These are phyloP conservation scores for Pseudorectes ferrugineus DNA, from an alignment of 2,113 vertebrate genomes.

Conservation along the genomic window DNA sequence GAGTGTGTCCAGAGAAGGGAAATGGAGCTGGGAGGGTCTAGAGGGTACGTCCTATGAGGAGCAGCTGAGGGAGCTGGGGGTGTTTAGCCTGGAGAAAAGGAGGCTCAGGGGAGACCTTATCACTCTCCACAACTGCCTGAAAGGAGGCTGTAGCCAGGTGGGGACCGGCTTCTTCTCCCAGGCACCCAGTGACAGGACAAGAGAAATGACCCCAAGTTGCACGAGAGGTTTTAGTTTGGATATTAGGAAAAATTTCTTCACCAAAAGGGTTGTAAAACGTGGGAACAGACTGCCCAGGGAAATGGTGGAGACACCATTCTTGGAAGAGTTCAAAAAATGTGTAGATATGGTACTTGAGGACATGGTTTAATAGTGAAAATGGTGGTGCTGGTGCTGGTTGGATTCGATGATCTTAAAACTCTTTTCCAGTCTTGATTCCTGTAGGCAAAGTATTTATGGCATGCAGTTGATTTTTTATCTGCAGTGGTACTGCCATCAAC, in stretches of 20 bases:
- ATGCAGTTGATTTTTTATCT: neutral
- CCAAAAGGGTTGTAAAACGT: neutral
- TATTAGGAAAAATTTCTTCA: neutral
- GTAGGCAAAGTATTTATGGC: neutral
- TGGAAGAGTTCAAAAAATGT: neutral
- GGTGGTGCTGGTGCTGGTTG: neutral
- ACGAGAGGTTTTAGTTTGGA: neutral
- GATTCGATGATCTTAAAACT: neutral
- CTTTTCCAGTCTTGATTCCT: neutral
- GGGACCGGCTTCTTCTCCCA: rapidly evolving
- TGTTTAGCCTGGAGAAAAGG: neutral
- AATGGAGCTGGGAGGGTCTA: rapidly evolving
- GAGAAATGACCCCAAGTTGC: neutral
- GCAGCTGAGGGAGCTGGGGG: neutral
- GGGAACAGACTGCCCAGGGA: neutral
- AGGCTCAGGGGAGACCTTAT: neutral
- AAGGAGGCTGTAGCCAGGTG: rapidly evolving
- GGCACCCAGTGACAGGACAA: rapidly evolving
- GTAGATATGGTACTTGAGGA: neutral
- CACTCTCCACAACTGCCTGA: neutral
- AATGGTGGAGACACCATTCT: neutral
- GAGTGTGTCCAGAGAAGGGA: rapidly evolving
- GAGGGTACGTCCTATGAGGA: neutral
- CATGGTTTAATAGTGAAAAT: neutral
- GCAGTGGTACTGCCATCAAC: neutral